Percentiles rank a stretch among this genome's conserved stretches.
Evolutionary conservation across 1,140 invertebrate species (phyloP).

Genomic region (Temnothorax longispinosus): DNA sequence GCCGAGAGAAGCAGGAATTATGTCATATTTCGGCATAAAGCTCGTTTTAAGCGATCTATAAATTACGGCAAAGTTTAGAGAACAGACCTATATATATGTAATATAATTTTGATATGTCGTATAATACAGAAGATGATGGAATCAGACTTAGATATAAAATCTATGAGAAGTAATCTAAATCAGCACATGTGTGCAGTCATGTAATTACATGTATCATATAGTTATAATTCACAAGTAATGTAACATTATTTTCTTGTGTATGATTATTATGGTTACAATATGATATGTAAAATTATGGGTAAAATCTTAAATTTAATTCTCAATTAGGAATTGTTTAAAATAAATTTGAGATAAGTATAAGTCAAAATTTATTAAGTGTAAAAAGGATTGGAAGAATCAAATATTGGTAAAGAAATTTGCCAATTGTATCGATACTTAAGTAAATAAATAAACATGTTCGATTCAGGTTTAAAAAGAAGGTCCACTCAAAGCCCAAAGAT

Average conservation of each 20-base stretch:
- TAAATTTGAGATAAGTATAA: neutral
- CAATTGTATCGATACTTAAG: neutral
- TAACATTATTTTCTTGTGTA: neutral
- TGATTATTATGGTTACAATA: neutral
- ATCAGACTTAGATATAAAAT: neutral
- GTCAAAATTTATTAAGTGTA: neutral
- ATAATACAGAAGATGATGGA: neutral
- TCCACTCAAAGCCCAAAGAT: neutral
- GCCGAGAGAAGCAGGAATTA: neutral
- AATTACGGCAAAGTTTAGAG: neutral
- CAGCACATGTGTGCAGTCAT: neutral
- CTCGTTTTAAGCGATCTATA: neutral
- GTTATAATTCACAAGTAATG: neutral
- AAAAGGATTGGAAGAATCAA: neutral
- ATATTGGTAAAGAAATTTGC: neutral
- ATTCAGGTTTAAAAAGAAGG: neutral
- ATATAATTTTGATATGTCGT: neutral
- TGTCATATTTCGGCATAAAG: neutral
- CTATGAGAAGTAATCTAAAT: neutral
- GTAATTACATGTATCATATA: neutral
- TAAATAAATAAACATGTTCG: constrained; percentile 8
- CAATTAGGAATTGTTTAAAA: neutral
- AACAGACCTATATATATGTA: neutral
- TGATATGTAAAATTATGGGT: neutral
- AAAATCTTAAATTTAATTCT: neutral